Evolutionary conservation across 1,140 invertebrate species (phyloP), one percentile per base, ranked within the genome.

Genomic region (Panagrolaimus sp.): DNA sequence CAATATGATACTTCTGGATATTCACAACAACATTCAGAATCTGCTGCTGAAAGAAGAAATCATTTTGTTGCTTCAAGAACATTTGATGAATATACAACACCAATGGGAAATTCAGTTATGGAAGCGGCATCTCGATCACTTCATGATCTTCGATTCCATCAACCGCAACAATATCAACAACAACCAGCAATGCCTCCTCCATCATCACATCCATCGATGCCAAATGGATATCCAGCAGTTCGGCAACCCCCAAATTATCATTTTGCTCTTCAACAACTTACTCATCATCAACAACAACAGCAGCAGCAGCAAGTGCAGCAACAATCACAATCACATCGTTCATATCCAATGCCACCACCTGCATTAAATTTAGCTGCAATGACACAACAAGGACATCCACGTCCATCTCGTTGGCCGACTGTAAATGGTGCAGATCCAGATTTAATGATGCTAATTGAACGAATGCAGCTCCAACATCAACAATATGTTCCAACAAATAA

Each of bases 391-490:
- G 20, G 20, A 16, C n/a, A 13, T 11, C 51, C 20, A 27, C 20
- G 9, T 5, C 51, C 51, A 13, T 11, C n/a, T 11, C 11, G 51
- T 8, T 57, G 20, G 8, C 20, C 20, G 0, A 57, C 51, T 23
- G n/a, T 57, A 11, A 57, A 25, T 57, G 51, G 51, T 11, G 13
- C 51, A 20, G 51, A 57, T 57, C 20, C 51, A 27, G 51, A 57
- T 20, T 25, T 57, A 27, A 20, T 25, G 51, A 11, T 27, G 20
- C 20, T 25, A 20, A 57, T 57, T 27, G 51, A 57, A 11, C 1
- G 51, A 13, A 20, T 57, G 9, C 20, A 27, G 9, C 20, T 57
- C 9, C 51, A 57, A 27, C 14, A 13, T 57, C 20, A 11, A 20
- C 9, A 20, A 2, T 38, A 38, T 38, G 31, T 38, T 38, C 31